phyloP scores from a whole-genome alignment of 2,888 invertebrate genomes.

The Helobdella robusta region DNA sequence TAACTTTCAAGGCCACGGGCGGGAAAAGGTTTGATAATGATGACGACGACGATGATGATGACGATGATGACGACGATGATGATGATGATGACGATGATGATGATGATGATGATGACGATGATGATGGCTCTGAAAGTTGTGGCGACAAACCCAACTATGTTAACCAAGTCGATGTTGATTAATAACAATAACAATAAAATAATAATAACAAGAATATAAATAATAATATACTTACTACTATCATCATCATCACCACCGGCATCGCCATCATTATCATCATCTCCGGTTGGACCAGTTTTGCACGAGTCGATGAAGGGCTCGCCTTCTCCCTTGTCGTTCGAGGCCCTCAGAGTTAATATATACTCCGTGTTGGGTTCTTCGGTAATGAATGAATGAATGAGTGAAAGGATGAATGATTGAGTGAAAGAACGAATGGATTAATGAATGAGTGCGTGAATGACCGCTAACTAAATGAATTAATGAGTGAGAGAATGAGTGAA shows the following conservation, averaged over 20 bases:
- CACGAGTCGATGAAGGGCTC: constrained; percentile 6
- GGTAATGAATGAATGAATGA: constrained; percentile 21
- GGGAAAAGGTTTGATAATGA: constrained; percentile 56
- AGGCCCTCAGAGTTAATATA: constrained; percentile 16
- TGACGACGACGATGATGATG: constrained; percentile 11
- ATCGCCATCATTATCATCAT: not conserved
- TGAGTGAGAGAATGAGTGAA: no score
- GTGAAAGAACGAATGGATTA: constrained; percentile 22
- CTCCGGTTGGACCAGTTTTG: not conserved
- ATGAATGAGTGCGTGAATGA: constrained; percentile 25
- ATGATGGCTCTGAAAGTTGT: constrained; percentile 14
- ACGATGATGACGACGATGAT: constrained; percentile 11
- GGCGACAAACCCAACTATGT: not conserved
- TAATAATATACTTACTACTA: not conserved
- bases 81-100: constrained; percentile 24
- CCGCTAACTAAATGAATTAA: not conserved
- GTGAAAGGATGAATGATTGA: constrained; percentile 25
- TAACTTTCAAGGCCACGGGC: constrained; percentile 76
- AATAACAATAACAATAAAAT: not conserved
- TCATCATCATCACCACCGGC: not conserved
- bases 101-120: constrained; percentile 24
- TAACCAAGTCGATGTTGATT: not conserved
- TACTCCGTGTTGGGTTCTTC: constrained; percentile 20
- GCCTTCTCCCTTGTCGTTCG: constrained; percentile 19
- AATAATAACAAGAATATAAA: not conserved